Evolutionary conservation across 2,113 vertebrate genomes (phyloP), one percentile per base, ranked within the genome.

Genomic region (Osmerus eperlanus): DNA sequence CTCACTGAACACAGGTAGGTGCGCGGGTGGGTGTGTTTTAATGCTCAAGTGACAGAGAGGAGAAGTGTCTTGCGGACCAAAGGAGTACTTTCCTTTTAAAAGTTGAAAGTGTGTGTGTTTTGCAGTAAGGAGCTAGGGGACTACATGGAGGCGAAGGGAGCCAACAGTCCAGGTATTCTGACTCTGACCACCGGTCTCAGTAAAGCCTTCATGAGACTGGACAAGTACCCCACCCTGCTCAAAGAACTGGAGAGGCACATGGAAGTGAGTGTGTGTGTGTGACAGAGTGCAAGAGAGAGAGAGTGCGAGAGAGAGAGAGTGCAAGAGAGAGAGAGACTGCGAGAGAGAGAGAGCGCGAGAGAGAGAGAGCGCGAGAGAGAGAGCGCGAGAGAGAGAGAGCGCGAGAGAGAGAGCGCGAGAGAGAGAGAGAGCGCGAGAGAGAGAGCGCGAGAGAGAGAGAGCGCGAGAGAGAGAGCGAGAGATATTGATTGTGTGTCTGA

Each of bases 221-320:
- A 98, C 88, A 94, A 94, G 84, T 99, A 98, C 88, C 96, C 97
- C 7, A 94, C 95, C 0, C 92, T 99, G 81, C 94, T 99, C 75
- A 98, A 96, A 88, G 97, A 99, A 68, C 93, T 99, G 82, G 96
- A 99, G 85, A 89, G 97, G 78, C 97, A 99, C 85, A 98, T 98
- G 95, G 97, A 99, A 93, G 97, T 98, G 91, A 23, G 53, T 62
- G 63, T 65, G 56, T 65, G 56, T 62, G n/a, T 56, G 12, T 12
- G 7, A 60, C 12, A 53, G 32, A 4, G 36, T 61, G 0, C 51
- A n/a, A 59, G n/a, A 53, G 12, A 51, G 32, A 28, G 21, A 47
- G 47, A 19, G 25, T 53, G 15, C 51, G 25, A 59, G 29, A 67
- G 25, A 59, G 29, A 67, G 5, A 13, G 21, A 19, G 59, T n/a